phyloP scores from a whole-genome alignment of 1,140 invertebrate species.

The Mycetomoellerius zeteki region DNA sequence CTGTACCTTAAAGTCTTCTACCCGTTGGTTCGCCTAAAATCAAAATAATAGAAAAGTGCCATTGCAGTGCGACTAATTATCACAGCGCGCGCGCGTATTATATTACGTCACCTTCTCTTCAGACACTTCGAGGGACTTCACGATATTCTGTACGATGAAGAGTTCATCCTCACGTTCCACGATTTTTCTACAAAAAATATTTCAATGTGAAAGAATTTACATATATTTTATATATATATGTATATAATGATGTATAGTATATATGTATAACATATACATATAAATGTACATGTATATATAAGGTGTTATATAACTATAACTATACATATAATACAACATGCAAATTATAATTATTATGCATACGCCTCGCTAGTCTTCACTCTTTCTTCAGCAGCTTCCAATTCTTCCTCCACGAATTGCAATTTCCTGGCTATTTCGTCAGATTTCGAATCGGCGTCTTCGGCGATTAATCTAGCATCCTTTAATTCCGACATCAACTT shows the following conservation, averaged over 20 bases:
- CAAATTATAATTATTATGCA: constrained; percentile 78
- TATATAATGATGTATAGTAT: not conserved
- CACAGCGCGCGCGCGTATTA: not conserved
- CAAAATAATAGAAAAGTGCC: not conserved
- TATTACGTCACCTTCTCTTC: constrained; percentile 83
- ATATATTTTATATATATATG: not conserved
- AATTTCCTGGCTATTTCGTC: constrained; percentile 95
- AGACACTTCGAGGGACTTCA: constrained; percentile 85
- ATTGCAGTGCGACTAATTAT: not conserved
- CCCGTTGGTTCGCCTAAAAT: constrained; percentile 84
- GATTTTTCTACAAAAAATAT: constrained; percentile 82
- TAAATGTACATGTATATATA: not conserved
- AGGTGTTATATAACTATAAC: not conserved
- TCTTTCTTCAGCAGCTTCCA: constrained; percentile 95
- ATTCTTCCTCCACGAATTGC: constrained; percentile 96
- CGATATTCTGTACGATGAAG: constrained; percentile 86
- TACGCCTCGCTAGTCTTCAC: constrained; percentile 96
- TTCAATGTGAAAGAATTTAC: not conserved
- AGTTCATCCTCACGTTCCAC: constrained; percentile 86
- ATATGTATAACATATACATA: not conserved
- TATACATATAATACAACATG: not conserved
- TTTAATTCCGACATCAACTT: constrained; percentile 92
- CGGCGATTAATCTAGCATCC: constrained; percentile 92
- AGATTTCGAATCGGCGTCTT: constrained; percentile 94
- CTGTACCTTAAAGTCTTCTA: constrained; percentile 84